Conservation (phyloP, 2,888 invertebrate genomes). For the Eupsilia transversa region DNA sequence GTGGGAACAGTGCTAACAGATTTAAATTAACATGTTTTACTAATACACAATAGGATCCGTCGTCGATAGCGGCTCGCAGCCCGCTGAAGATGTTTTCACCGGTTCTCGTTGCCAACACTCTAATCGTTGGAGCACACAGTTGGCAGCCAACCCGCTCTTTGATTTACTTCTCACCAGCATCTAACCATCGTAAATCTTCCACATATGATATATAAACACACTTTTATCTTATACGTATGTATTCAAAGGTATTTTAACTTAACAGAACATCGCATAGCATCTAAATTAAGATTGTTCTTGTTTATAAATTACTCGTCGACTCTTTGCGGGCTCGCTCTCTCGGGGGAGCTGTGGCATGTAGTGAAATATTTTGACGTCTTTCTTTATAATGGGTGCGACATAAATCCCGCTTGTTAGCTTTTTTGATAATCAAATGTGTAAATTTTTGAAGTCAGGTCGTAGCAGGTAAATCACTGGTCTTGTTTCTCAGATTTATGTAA, state of each 20-base stretch:
- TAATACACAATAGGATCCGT: conserved; percentile 75
- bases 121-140: conserved; percentile 79
- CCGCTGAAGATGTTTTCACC: conserved; percentile 80
- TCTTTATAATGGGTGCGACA: conserved; percentile 49
- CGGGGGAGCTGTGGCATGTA: conserved; percentile 42
- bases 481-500: conserved; percentile 21
- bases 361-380: conserved; percentile 56
- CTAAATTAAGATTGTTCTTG: conserved; percentile 61
- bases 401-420: conserved; percentile 44
- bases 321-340: conserved; percentile 58
- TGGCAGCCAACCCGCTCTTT: conserved; percentile 84
- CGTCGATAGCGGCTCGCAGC: conserved; percentile 69
- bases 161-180: conserved; percentile 88
- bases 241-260: conserved; percentile 65
- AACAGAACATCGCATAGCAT: conserved; percentile 66
- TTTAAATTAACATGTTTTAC: conserved; percentile 77
- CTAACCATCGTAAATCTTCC: conserved; percentile 78
- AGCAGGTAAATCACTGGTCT: conserved; percentile 33
- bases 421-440: conserved; percentile 45
- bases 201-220: conserved; percentile 66
- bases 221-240: conserved; percentile 63
- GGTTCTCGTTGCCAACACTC: conserved; percentile 83
- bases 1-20: conserved; percentile 67
- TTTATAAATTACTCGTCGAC: conserved; percentile 67
- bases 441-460: conserved; percentile 38